Conservation (phyloP, 2,113 vertebrate genomes). For the Propithecus coquereli region DNA sequence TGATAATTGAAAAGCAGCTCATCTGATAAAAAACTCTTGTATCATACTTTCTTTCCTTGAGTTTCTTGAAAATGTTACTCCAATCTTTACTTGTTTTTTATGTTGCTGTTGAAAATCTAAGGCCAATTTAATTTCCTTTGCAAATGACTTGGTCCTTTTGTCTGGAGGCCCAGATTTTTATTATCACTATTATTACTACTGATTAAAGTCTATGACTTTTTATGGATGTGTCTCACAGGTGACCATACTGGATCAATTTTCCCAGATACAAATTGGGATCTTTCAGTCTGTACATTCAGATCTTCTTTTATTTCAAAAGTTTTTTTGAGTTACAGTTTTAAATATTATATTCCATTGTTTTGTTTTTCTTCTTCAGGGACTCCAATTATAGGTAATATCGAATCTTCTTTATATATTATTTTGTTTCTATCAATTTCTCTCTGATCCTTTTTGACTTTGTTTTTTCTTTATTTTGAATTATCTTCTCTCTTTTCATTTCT, state of each 20-base stretch:
- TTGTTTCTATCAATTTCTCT: not conserved
- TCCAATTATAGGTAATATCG: not conserved
- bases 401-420: not conserved
- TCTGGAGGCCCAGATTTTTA: not conserved
- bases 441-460: not conserved
- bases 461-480: not conserved
- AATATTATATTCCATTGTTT: not conserved
- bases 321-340: not conserved
- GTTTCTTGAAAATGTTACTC: not conserved
- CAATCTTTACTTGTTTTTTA: not conserved
- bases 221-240: not conserved
- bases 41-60: not conserved
- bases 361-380: not conserved
- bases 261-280: not conserved
- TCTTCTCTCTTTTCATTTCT: not conserved
- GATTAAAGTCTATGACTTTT: not conserved
- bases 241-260: not conserved
- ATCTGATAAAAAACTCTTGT: not conserved
- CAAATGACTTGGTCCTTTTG: not conserved
- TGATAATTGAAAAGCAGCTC: not conserved
- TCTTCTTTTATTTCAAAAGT: conserved; percentile 4
- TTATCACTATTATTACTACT: not conserved
- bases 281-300: not conserved
- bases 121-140: not conserved
- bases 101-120: not conserved